Conservation (phyloP, 2,797 vertebrate species). For the Bufotes viridis region DNA sequence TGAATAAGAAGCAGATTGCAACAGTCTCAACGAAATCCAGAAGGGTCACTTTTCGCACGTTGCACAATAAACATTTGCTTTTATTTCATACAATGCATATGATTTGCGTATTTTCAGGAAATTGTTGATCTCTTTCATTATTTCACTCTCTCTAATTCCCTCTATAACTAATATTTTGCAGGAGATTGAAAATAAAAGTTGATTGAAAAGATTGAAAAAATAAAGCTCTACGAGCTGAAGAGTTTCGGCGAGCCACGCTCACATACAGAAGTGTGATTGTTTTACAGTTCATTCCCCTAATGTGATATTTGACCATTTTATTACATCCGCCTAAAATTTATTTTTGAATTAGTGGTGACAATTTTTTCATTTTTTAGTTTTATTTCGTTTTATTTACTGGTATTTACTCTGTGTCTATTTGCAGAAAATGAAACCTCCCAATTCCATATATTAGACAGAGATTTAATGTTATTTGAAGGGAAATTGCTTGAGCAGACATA, state of each 20-base stretch:
- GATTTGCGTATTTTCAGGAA: too few species aligned
- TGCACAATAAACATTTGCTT: too few species aligned
- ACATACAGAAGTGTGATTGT: neutral
- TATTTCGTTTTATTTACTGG: neutral
- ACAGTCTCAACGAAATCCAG: too few species aligned
- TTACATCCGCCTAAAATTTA: neutral
- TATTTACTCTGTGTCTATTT: neutral
- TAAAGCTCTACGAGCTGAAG: too few species aligned
- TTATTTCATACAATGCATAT: too few species aligned
- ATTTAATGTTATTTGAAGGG: slow-evolving; percentile 91
- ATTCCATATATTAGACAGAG: slow-evolving; percentile 81
- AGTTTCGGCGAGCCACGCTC: neutral
- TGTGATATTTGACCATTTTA: neutral
- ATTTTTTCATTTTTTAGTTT: neutral
- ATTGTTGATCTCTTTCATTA: too few species aligned
- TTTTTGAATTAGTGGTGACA: neutral
- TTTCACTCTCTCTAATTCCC: neutral
- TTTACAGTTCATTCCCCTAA: neutral
- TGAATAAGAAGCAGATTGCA: too few species aligned
- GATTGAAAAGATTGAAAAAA: too few species aligned
- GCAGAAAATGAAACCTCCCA: neutral
- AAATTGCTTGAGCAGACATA: slow-evolving; percentile 96
- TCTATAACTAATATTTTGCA: neutral
- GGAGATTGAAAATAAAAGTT: neutral
- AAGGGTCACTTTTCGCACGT: too few species aligned